Percentiles rank a stretch among this genome's conserved stretches.
These are phyloP conservation scores for Pseudomugil gertrudae DNA, from an alignment of 2,797 vertebrate genomes.

Conservation along the genomic window DNA sequence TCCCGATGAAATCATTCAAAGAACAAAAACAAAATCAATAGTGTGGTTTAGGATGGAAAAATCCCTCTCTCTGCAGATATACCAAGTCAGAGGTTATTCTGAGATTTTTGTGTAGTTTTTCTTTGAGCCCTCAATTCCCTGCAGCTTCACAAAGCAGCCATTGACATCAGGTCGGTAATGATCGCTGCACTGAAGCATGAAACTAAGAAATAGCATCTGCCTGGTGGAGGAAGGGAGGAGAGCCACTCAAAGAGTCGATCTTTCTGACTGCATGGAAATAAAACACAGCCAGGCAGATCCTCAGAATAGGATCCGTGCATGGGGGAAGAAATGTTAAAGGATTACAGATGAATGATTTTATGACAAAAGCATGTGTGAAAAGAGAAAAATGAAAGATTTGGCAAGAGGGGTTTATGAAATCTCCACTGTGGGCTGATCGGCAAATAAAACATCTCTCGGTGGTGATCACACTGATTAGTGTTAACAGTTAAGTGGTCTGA, in stretches of 20 bases:
- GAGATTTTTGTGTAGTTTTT: constrained; percentile 39
- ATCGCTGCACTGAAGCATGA: constrained; percentile 75
- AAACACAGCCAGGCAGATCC: constrained; percentile 75
- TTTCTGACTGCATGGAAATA: constrained; percentile 69
- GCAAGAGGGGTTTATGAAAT: constrained; percentile 59
- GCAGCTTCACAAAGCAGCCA: constrained; percentile 69
- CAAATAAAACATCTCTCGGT: constrained; percentile 71
- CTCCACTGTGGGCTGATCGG: constrained; percentile 69
- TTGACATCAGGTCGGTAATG: constrained; percentile 72
- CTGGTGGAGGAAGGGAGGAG: constrained; percentile 68
- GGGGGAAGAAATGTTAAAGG: constrained; percentile 52
- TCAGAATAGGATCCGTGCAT: constrained; percentile 66
- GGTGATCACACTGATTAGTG: constrained; percentile 74
- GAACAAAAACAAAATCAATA: constrained; percentile 30
- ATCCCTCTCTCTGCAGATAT: constrained; percentile 14
- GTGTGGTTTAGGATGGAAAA: constrained; percentile 1
- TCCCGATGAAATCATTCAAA: constrained; percentile 39
- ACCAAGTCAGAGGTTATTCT: constrained; percentile 51
- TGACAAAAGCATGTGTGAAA: constrained; percentile 79
- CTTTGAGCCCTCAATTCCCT: constrained; percentile 50
- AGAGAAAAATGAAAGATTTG: constrained; percentile 55
- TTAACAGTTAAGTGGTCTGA: constrained; percentile 56
- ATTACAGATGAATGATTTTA: constrained; percentile 79
- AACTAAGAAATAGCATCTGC: constrained; percentile 71
- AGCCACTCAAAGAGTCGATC: constrained; percentile 52